These are phyloP conservation scores for Lampris megalopsis DNA, from an alignment of 2,113 vertebrate species.

Conservation along the genomic window DNA sequence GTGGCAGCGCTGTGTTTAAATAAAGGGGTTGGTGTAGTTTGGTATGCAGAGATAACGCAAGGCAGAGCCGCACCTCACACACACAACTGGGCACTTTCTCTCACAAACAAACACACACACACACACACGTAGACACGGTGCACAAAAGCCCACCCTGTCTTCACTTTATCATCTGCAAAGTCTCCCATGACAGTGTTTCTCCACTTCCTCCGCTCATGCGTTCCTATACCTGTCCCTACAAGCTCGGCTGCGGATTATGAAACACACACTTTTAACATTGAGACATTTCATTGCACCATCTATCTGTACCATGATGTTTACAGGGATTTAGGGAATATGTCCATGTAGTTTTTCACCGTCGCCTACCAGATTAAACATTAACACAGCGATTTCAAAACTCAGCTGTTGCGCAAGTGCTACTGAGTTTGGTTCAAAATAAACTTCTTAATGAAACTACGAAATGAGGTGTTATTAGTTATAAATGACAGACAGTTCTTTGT, in stretches of 20 bases:
- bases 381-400: neutral
- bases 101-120: conserved; percentile 3
- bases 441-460: neutral
- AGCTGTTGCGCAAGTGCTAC: neutral
- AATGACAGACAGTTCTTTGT: too few species aligned
- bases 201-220: conserved; percentile 47
- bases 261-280: conserved; percentile 38
- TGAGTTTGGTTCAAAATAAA: neutral
- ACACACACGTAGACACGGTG: conserved; percentile 22
- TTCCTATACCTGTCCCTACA: conserved; percentile 69
- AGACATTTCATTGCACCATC: conserved; percentile 40
- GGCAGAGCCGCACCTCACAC: conserved; percentile 57
- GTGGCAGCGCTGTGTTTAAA: conserved; percentile 58
- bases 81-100: conserved; percentile 21
- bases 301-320: conserved; percentile 27
- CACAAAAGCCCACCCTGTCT: conserved; percentile 47
- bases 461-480: neutral
- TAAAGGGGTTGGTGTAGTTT: conserved; percentile 63
- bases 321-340: conserved; percentile 33
- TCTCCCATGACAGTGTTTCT: conserved; percentile 49
- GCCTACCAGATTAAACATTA: conserved; percentile 26
- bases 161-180: conserved; percentile 43
- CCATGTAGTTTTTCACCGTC: conserved; percentile 31
- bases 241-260: conserved; percentile 50
- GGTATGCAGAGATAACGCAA: conserved; percentile 77